Evolutionary conservation across 1,140 invertebrate species (phyloP).

Genomic region (Lerema accius): DNA sequence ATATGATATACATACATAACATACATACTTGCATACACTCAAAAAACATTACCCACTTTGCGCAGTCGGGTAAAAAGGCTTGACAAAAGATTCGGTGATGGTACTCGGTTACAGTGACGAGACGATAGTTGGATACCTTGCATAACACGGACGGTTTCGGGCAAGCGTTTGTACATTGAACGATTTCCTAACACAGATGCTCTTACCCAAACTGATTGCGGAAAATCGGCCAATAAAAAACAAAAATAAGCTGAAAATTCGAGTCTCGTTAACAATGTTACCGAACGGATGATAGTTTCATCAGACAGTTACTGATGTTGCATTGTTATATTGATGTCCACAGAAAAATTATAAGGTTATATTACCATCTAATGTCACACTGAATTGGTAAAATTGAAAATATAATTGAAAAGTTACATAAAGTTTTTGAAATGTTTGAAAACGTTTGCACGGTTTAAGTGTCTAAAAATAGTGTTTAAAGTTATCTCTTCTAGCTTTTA

Average conservation of each 20-base stretch:
- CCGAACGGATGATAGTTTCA: slow-evolving; percentile 36
- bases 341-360: background rate
- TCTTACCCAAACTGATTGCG: slow-evolving; percentile 59
- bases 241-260: slow-evolving; percentile 41
- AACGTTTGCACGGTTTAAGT: background rate
- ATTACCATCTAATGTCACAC: background rate
- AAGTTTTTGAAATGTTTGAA: background rate
- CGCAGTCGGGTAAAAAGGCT: slow-evolving; percentile 23
- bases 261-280: slow-evolving; percentile 29
- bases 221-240: slow-evolving; percentile 54
- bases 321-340: background rate
- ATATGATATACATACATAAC: too few species aligned
- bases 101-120: slow-evolving; percentile 23
- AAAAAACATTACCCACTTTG: too few species aligned
- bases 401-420: background rate
- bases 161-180: slow-evolving; percentile 47
- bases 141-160: slow-evolving; percentile 44
- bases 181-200: slow-evolving; percentile 54
- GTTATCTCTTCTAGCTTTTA: too few species aligned
- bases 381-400: background rate
- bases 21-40: too few species aligned
- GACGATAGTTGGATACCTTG: slow-evolving; percentile 43
- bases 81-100: slow-evolving; percentile 40
- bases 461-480: too few species aligned
- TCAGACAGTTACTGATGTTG: slow-evolving; percentile 8